A percentile compares a stretch with the other conserved stretches of the same genome.
Conservation (phyloP, 1,140 invertebrate species). For the Drosophila setifemur region DNA sequence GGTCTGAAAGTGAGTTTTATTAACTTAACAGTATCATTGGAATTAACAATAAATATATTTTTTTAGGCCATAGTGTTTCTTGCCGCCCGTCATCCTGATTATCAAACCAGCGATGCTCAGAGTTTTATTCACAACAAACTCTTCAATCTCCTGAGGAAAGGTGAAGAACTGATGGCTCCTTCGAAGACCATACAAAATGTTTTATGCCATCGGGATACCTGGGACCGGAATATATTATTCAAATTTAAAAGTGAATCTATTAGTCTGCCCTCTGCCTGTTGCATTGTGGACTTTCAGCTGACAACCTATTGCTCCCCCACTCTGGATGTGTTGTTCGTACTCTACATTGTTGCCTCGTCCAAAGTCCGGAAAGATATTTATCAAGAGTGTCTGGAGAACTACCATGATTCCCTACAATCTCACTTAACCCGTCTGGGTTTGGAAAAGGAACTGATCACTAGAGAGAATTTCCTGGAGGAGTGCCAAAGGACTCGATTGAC, state of each 20-base stretch:
- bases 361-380: slow-evolving; percentile 17
- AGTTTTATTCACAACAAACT: slow-evolving; percentile 70
- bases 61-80: slow-evolving; percentile 48
- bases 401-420: slow-evolving; percentile 23
- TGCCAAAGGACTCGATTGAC: slow-evolving; percentile 33
- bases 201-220: slow-evolving; percentile 85
- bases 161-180: slow-evolving; percentile 50
- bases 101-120: slow-evolving; percentile 37
- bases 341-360: slow-evolving; percentile 50
- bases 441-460: slow-evolving; percentile 4
- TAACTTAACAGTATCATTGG: too few relatives aligned
- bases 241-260: slow-evolving; percentile 78
- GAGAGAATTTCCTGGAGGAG: slow-evolving; percentile 41
- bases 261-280: slow-evolving; percentile 80
- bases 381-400: slow-evolving; percentile 44
- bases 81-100: slow-evolving; percentile 59
- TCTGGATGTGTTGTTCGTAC: slow-evolving; percentile 83
- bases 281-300: slow-evolving; percentile 86
- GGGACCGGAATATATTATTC: slow-evolving; percentile 86
- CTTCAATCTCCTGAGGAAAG: slow-evolving; percentile 51
- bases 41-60: background rate
- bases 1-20: slow-evolving; percentile 52
- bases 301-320: slow-evolving; percentile 84
- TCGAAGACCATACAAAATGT: slow-evolving; percentile 82
- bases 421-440: slow-evolving; percentile 30